phyloP scores from a whole-genome alignment of 2,888 invertebrate species.

The Brenthis ino region DNA sequence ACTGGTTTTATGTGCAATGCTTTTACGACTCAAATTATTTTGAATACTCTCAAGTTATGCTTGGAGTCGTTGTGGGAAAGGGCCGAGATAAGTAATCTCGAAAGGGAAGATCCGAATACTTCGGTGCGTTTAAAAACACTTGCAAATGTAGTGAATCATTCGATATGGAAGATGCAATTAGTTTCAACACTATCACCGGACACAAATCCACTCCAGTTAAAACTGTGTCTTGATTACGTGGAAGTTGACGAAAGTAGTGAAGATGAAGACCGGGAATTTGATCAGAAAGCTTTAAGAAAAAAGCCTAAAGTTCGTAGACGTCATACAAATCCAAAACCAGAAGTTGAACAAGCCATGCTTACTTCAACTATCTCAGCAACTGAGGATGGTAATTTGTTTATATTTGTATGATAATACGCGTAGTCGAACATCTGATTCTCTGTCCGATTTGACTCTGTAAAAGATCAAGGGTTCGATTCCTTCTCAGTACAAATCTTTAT shows the following conservation, averaged over 20 bases:
- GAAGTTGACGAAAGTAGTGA: slow-evolving; percentile 75
- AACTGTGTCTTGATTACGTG: slow-evolving; percentile 73
- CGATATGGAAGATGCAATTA: slow-evolving; percentile 87
- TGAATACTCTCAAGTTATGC: slow-evolving; percentile 81
- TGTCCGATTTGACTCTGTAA: neutral
- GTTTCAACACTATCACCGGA: slow-evolving; percentile 82
- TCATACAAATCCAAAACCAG: slow-evolving; percentile 64
- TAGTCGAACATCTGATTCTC: neutral
- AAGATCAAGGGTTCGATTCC: neutral
- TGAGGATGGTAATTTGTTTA: slow-evolving; percentile 59
- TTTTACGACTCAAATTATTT: slow-evolving; percentile 81
- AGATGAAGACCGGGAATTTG: slow-evolving; percentile 68
- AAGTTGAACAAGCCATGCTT: slow-evolving; percentile 64
- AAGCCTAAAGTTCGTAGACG: slow-evolving; percentile 67
- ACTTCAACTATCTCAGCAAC: slow-evolving; percentile 66
- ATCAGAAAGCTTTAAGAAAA: slow-evolving; percentile 60
- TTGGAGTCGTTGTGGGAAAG: slow-evolving; percentile 65
- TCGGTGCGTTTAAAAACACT: slow-evolving; percentile 58
- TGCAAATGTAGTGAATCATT: slow-evolving; percentile 83
- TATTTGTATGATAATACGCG: neutral
- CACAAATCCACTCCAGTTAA: slow-evolving; percentile 66
- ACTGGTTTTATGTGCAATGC: slow-evolving; percentile 83
- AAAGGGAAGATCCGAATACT: slow-evolving; percentile 55
- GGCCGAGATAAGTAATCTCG: slow-evolving; percentile 57
- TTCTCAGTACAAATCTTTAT: too few species aligned